Base-by-base conservation (phyloP, 2,113 vertebrate genomes). In the Dryoscopus gambensis region DNA sequence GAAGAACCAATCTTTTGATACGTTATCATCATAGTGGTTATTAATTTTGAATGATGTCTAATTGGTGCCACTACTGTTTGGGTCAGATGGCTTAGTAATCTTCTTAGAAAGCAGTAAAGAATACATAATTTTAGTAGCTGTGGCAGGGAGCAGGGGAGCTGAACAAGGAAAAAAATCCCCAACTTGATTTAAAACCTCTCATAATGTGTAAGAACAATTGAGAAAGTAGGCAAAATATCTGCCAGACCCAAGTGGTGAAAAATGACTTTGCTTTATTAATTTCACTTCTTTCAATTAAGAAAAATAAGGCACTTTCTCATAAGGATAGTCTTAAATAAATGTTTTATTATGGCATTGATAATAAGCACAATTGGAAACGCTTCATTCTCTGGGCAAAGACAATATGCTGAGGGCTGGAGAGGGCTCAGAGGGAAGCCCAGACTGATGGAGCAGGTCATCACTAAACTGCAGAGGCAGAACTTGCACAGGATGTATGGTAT, bases 1-100 rank as follows among this genome's bases (percentile, higher is more conserved):
- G 96, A 97, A 97, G 98, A 97, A 97, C 98, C 97, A 92, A 91
- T 97, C 97, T 98, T 98, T 98, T 98, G 97, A 97, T 98, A 97
- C 98, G 97, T 97, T 97, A 97, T 98, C 96, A 97, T 98, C 90
- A 73, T 97, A 92, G 97, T 90, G 90, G 96, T 98, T 98, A 98
- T 98, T 98, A 98, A 98, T 98, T 97, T 98, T 97, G 97, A 98
- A 97, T 98, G 85, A 96, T 96, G 95, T 84, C 97, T 98, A 98
- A 98, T 98, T 98, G 98, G 97, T 95, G 96, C 95, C 97, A 92
- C 97, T 94, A 96, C 95, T 97, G 97, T 90, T 95, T 90, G 94
- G 95, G 90, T 97, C 97, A 96, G 84, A 76, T 97, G 97, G 69
- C 19, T 94, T 70, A 31, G 81, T 97, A 97, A 97, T 97, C 96